These are phyloP conservation scores for Tinea pellionella DNA, from an alignment of 2,888 invertebrate species.

Conservation along the genomic window DNA sequence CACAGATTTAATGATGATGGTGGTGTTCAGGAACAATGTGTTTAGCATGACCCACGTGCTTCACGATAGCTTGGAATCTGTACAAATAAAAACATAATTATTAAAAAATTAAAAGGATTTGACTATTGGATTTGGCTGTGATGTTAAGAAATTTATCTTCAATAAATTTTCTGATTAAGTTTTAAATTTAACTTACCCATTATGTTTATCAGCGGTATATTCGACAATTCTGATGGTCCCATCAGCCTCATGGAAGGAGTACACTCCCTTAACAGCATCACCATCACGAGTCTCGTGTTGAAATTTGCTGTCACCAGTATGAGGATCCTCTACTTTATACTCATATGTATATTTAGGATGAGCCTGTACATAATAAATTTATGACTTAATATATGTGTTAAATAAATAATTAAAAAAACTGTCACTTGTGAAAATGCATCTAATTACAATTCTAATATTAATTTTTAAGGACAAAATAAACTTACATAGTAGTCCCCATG, in stretches of 20 bases:
- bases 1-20: slow-evolving; percentile 13
- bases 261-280: slow-evolving; percentile 38
- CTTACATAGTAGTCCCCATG: slow-evolving; percentile 18
- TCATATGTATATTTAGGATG: slow-evolving; percentile 32
- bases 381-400: too few relatives aligned
- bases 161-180: too few relatives aligned
- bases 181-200: slow-evolving; percentile 20
- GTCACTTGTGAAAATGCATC: too few relatives aligned
- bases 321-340: slow-evolving; percentile 46
- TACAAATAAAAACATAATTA: slow-evolving; percentile 12
- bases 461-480: not conserved
- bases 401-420: not conserved
- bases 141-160: too few relatives aligned
- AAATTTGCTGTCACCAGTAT: slow-evolving; percentile 44
- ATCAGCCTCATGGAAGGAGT: slow-evolving; percentile 26
- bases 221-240: slow-evolving; percentile 21
- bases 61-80: slow-evolving; percentile 26
- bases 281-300: slow-evolving; percentile 42
- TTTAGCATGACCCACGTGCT: slow-evolving; percentile 23
- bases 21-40: slow-evolving; percentile 22
- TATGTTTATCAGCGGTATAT: slow-evolving; percentile 21
- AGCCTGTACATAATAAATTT: slow-evolving; percentile 19
- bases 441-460: too few relatives aligned
- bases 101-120: too few relatives aligned
- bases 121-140: too few relatives aligned